phyloP scores from a whole-genome alignment of 1,140 invertebrate species.

The Diorhabda sublineata region DNA sequence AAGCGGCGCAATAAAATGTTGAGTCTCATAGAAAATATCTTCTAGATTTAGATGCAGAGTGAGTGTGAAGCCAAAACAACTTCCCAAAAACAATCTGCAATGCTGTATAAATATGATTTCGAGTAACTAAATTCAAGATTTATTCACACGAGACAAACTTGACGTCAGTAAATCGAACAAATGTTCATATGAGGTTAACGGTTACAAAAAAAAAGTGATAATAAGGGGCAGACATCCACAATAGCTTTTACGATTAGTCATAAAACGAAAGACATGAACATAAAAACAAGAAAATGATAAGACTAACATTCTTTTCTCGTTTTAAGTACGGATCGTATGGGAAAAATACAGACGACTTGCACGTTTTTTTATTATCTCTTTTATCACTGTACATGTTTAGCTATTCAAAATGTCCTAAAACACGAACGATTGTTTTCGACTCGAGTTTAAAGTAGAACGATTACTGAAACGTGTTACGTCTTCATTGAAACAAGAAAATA shows the following conservation, averaged over 20 bases:
- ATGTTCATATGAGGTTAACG: slow-evolving; percentile 2
- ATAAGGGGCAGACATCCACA: background rate
- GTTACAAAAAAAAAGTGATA: background rate
- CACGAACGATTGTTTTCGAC: too few species aligned
- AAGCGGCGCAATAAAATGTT: too few species aligned
- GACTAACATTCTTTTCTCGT: background rate
- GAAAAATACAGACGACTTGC: background rate
- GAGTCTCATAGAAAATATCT: too few species aligned
- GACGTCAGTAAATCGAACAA: background rate
- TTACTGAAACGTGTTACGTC: too few species aligned
- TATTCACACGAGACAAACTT: too few species aligned
- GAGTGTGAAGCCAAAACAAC: too few species aligned
- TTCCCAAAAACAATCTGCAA: too few species aligned
- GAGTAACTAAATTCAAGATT: too few species aligned
- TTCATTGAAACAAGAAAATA: too few species aligned
- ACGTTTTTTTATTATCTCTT: background rate
- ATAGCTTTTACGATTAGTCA: slow-evolving; percentile 1
- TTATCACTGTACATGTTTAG: background rate
- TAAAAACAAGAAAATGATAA: slow-evolving; percentile 1
- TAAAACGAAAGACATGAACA: background rate
- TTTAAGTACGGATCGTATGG: background rate
- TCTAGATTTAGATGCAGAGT: too few species aligned
- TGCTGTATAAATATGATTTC: too few species aligned
- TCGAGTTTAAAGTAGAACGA: too few species aligned
- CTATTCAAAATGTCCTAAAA: background rate